Base-by-base conservation (phyloP, 2,113 vertebrate genomes). In the Malurus cyaneus region DNA sequence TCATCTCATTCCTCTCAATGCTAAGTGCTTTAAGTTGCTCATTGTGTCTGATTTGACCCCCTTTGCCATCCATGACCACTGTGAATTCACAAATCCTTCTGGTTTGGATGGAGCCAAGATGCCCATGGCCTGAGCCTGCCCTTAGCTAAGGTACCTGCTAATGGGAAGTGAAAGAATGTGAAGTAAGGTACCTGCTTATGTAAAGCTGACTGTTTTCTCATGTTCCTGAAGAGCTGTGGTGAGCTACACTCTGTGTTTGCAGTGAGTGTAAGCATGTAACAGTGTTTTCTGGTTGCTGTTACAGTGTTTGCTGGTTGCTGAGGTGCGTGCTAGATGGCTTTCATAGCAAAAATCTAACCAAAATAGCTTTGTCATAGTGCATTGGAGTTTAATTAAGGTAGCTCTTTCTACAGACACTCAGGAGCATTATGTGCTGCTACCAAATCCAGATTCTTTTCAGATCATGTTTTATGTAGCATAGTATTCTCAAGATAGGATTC, bases 401-500 rank as follows among this genome's bases (percentile, higher is more conserved):
- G n/a, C 12, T 66, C 17, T 56, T 93, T 92, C 84, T 92, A 42
- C 64, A 74, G 76, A 78, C 31, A 18, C 31, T 72, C 49, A 44
- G 41, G 54, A 80, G 17, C 56, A 44, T 83, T 92, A 46, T 54
- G 80, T 73, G 31, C 50, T 86, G 52, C 64, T 81, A 56, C 88
- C 72, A 84, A 26, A 36, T 49, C 64, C 14, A 4, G 31, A 57
- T 88, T 80, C 60, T 83, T 94, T 91, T 83, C 72, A 80, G 50
- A 73, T 86, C 54, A 12, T 78, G 80, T 78, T 96, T 93, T 93
- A 94, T 91, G 83, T 91, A 49, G 83, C 86, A 26, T 84, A 36
- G 24, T 93, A 79, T 84, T 96, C 92, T 96, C 77, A 92, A 86
- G 34, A 60, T 71, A 78, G 60, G 31, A 84, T 88, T 92, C 39